Base-by-base conservation (phyloP, 2,888 invertebrate genomes). In the Meandrusa payeni region DNA sequence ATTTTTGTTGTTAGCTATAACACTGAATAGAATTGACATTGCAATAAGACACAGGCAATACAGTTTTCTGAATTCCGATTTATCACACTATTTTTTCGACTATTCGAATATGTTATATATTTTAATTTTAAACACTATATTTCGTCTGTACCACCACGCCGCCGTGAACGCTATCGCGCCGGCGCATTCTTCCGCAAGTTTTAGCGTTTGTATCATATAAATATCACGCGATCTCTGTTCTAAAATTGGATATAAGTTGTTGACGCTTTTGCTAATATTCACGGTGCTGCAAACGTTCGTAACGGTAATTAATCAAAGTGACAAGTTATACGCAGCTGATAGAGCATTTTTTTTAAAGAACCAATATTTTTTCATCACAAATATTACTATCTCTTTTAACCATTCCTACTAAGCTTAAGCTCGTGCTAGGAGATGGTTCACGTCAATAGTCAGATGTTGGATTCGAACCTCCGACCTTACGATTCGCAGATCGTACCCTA, bases 1-100 rank as follows among this genome's bases (percentile, higher is more conserved):
- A 0, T 91, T 92, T 28, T 89, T 91, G 33, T 95, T 93, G 52
- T 95, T 88, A 2, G 96, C 92, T 48, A 98, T 92, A 1, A 96
- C 95, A 72, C 95, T 93, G 75, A 95, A 98, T 46, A 98, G 76
- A 54, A 98, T 94, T 9, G 97, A 96, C 97, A 98, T 98, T 61
- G 5, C 6, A 39, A 28, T 29, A 29, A 20, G 24, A 37, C 12
- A 26, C n/a, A 7, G 4, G 10, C 17, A 6, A 12, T n/a, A n/a
- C n/a, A n/a, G n/a, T n/a, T n/a, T n/a, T n/a, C n/a, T n/a, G n/a
- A n/a, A n/a, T n/a, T n/a, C n/a, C n/a, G n/a, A n/a, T n/a, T n/a
- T n/a, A n/a, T n/a, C n/a, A n/a, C n/a, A n/a, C n/a, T n/a, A n/a
- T n/a, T n/a, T n/a, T n/a, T n/a, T n/a, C n/a, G n/a, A n/a, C n/a